Base-by-base conservation (phyloP, 2,888 invertebrate genomes). In the Neria commutata region DNA sequence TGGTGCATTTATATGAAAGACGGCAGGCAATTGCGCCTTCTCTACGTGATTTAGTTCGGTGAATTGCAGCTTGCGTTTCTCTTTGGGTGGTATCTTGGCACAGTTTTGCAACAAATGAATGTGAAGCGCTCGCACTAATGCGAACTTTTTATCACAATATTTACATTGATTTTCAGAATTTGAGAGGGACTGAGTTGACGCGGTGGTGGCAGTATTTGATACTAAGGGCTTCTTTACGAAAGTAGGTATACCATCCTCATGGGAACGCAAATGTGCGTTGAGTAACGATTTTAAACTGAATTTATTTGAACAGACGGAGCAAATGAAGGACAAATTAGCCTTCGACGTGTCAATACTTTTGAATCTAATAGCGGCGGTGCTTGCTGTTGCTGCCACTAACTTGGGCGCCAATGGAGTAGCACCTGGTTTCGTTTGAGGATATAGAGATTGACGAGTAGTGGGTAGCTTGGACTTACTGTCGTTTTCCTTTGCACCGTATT, bases 131-230 rank as follows among this genome's bases (percentile, higher is more conserved):
- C 74, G 76, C 14, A 70, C 62, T 45, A 79, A 60, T 1, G 76
- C 77, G 46, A 79, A 79, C 49, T 72, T 75, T 51, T 79, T 80
- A 63, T 79, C 79, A 53, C 79, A 79, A 56, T 71, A 79, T 54
- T 75, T 76, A 63, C 79, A 79, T 46, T 71, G 66, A 52, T 71
- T 72, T 26, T 3, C 6, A 2, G 52, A 57, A 4, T 37, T 50
- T 0, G 37, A 14, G n/a, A 23, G 23, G 8, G 57, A 19, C 17
- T 50, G 3, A 6, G 33, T 11, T 0, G 34, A 33, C 3, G 58
- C n/a, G 19, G 42, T 11, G 2, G 47, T 29, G 17, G 29, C 14
- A 23, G 48, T 37, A n/a, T 57, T 55, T 4, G 46, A 24, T 8
- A 51, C 29, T 14, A 48, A 21, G 8, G 56, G 5, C 54, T 56